Evolutionary conservation across 2,797 vertebrate genomes (phyloP), one percentile per base, ranked within the genome.

Genomic region (Discoglossus pictus): DNA sequence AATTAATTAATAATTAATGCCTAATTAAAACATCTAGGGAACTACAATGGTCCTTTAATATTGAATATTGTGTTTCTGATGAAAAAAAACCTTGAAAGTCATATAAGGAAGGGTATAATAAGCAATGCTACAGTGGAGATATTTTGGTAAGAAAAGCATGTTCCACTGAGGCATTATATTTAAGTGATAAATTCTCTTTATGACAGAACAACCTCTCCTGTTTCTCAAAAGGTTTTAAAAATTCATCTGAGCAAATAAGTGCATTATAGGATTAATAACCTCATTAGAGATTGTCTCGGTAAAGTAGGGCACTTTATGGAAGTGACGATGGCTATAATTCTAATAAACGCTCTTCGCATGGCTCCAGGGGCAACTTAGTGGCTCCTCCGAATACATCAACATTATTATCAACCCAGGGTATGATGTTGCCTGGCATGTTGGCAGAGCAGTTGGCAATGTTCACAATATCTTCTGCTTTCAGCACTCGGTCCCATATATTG

Each of bases 401-500:
- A 0, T 92, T 94, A 84, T 85, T 90, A n/a, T 94, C 93, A 0
- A 92, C 84, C 97, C 97, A 99, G 40, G 96, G 89, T 76, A 99
- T 86, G 72, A 99, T 86, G 71, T 99, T 99, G 56, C 97, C 97
- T 0, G 96, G 89, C 77, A 93, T 84, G 80, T 97, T 97, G 1
- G 86, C 82, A 13, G 94, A 95, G 79, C 97, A 99, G 90, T 98
- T 99, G 66, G 97, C 94, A 64, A 98, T 94, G 55, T 85, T 89
- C 75, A 89, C 84, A 76, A 99, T 93, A 73, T 98, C 97, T 1
- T 84, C 85, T 0, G 91, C 82, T 31, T 92, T 94, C 51, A 99
- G 90, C 54, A 98, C 86, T 0, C 95, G 93, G 82, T 99, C 96
- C 97, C 97, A 99, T 72, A 99, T 91, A 84, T 97, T 99, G 80